Evolutionary conservation across 1,140 invertebrate genomes (phyloP), one percentile per base, ranked within the genome.

Genomic region (Amphibalanus amphitrite): DNA sequence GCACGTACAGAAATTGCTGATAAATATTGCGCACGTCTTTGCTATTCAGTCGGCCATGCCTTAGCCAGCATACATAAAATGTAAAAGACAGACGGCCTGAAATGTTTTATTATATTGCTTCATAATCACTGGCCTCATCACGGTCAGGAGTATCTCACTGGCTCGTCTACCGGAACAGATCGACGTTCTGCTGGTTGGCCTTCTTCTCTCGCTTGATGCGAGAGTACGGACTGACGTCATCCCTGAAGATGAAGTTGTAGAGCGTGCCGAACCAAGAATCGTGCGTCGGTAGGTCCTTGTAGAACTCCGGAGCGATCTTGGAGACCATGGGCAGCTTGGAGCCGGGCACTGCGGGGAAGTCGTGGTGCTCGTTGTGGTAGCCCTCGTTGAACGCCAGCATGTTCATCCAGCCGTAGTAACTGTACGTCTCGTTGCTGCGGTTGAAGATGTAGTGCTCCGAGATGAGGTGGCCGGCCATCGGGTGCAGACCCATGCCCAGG

Each of bases 401-500:
- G 82, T 99, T 99, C 26, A 98, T 82, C n/a, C 89, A 88, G 0
- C 97, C 97, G 80, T 99, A 98, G 80, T 99, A 99, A 29, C 95
- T 98, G 77, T 98, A 99, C 0, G 97, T 99, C 82, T 99, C 97
- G 78, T 88, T 95, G 6, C 94, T 95, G 80, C 96, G 95, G 73
- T 88, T 87, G 79, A 97, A 99, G 92, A 98, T 97, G 80, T 99
- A 99, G 83, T 99, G 97, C 77, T 99, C 97, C 0, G 95, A 96
- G 76, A 99, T 92, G 77, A 99, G 99, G 80, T 99, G 97, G 0
- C 94, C 97, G 64, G 97, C 95, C 23, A 98, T 91, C 17, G 96
- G 97, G 85, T 99, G 97, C 8, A 97, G 78, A 0, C 97, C 96
- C 90, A 98, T 96, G 0, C 93, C 92, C 81, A 99, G 82, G 26